Conservation (phyloP, 2,888 invertebrate genomes). For the Zonitis immaculata region DNA sequence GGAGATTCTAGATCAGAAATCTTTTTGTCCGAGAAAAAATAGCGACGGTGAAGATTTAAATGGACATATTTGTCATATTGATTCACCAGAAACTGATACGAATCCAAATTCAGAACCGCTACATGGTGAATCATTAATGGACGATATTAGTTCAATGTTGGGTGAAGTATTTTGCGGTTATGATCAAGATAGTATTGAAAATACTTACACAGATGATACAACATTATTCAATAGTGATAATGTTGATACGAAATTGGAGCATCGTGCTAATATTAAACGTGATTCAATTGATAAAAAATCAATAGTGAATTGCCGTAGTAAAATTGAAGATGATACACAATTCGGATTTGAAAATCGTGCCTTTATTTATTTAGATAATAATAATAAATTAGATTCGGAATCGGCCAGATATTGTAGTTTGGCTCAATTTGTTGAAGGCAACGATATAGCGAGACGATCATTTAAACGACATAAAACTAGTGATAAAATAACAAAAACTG, state of each 20-base stretch:
- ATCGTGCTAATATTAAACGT: constrained; percentile 55
- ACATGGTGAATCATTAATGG: constrained; percentile 73
- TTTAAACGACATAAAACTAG: constrained; percentile 54
- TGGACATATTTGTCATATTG: constrained; percentile 70
- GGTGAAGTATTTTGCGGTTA: constrained; percentile 67
- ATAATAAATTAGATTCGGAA: constrained; percentile 47
- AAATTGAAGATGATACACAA: constrained; percentile 54
- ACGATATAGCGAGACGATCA: constrained; percentile 74
- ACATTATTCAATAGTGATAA: constrained; percentile 59
- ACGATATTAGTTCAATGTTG: constrained; percentile 71
- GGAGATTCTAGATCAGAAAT: constrained; percentile 56
- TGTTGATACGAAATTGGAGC: constrained; percentile 45
- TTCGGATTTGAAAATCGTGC: constrained; percentile 71
- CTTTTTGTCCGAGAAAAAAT: constrained; percentile 48
- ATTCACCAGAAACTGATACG: constrained; percentile 78
- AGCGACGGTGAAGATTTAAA: constrained; percentile 49
- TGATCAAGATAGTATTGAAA: constrained; percentile 55
- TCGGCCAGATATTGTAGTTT: constrained; percentile 71
- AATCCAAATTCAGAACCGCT: constrained; percentile 66
- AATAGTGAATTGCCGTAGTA: constrained; percentile 38
- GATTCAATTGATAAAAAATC: constrained; percentile 46
- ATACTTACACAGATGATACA: constrained; percentile 67
- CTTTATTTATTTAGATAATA: constrained; percentile 51
- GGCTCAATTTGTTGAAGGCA: constrained; percentile 78
- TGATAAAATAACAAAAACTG: constrained; percentile 46